phyloP scores from a whole-genome alignment of 2,888 invertebrate genomes.

The Trissolcus japonicus region DNA sequence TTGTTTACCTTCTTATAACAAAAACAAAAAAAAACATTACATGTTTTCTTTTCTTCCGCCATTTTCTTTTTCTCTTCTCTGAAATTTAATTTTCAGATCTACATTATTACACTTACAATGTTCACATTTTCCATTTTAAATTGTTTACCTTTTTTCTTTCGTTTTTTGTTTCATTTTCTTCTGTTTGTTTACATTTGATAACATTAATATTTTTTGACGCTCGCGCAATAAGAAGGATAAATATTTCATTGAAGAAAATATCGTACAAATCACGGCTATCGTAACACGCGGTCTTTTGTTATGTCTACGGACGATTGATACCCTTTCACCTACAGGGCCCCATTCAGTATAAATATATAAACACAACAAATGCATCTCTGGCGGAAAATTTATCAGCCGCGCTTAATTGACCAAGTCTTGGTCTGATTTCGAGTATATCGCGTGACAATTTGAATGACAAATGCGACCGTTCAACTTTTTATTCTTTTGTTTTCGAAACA shows the following conservation, averaged over 20 bases:
- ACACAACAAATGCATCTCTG: slow-evolving; percentile 3
- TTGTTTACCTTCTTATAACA: too few species aligned
- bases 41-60: too few species aligned
- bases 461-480: background rate
- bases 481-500: too few species aligned
- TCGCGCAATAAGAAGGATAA: slow-evolving; percentile 1
- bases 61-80: too few species aligned
- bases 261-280: slow-evolving; percentile 5
- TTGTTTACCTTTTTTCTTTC: background rate
- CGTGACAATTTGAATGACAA: slow-evolving; percentile 21
- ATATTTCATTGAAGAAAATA: slow-evolving; percentile 26
- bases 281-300: slow-evolving; percentile 22
- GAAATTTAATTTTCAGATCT: too few species aligned
- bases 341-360: slow-evolving; percentile 19
- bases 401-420: slow-evolving; percentile 29
- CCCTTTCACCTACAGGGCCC: slow-evolving; percentile 26
- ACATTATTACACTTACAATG: too few species aligned
- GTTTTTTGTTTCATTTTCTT: background rate
- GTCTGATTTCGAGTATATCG: slow-evolving; percentile 32
- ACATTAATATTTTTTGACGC: too few species aligned
- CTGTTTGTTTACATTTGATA: too few species aligned
- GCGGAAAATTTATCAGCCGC: slow-evolving; percentile 25
- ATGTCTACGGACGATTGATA: slow-evolving; percentile 28
- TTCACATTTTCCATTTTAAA: too few species aligned
- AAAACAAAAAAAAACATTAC: too few species aligned